Evolutionary conservation across 2,888 invertebrate species (phyloP).

Genomic region (Nipponacmea schrenckii): DNA sequence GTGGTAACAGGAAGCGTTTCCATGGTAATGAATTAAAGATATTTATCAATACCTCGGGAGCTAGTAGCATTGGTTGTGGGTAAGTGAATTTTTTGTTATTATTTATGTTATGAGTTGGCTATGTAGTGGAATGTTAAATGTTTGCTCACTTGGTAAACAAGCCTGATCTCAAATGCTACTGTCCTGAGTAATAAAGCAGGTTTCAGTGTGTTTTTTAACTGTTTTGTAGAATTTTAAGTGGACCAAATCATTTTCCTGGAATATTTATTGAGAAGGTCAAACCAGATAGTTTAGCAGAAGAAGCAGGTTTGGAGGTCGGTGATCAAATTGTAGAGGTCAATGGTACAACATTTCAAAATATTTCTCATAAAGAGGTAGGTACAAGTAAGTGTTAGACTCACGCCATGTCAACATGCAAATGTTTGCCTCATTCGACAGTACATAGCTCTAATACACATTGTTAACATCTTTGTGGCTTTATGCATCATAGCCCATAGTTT

Average conservation of each 20-base stretch:
- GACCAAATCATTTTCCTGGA: constrained; percentile 86
- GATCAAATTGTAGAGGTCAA: constrained; percentile 93
- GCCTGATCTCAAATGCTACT: too few species aligned
- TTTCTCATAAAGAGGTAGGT: constrained; percentile 82
- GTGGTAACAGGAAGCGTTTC: constrained; percentile 10
- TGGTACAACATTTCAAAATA: constrained; percentile 76
- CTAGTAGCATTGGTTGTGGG: constrained; percentile 87
- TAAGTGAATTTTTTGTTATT: constrained; percentile 64
- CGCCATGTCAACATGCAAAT: neutral
- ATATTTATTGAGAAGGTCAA: constrained; percentile 91
- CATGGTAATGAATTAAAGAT: constrained; percentile 65
- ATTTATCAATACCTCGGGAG: constrained; percentile 82
- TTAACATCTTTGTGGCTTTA: too few species aligned
- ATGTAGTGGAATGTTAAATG: neutral
- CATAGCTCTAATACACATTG: neutral
- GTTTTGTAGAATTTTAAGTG: constrained; percentile 68
- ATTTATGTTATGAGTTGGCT: neutral
- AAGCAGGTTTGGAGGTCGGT: constrained; percentile 87
- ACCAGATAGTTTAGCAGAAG: constrained; percentile 87
- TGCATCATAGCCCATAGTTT: too few species aligned
- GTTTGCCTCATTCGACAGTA: neutral
- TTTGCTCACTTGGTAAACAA: too few species aligned
- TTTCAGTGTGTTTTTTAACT: neutral
- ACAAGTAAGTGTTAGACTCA: neutral
- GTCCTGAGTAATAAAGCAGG: too few species aligned